Evolutionary conservation across 2,113 vertebrate species (phyloP), one percentile per base, ranked within the genome.

Genomic region (Seriola quinqueradiata): DNA sequence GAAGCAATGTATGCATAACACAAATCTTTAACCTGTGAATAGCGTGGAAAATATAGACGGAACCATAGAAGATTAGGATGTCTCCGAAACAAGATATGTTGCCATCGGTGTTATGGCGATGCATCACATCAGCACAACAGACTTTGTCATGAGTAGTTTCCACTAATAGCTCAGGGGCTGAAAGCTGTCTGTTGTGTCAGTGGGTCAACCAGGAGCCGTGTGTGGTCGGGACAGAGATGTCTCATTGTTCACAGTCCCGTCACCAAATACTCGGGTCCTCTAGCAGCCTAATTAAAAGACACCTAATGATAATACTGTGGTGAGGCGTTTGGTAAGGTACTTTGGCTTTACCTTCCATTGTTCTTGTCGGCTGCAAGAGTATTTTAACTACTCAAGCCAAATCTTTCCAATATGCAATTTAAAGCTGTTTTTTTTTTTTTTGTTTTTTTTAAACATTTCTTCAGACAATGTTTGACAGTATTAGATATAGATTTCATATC

Each of bases 1-100:
- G 23, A 72, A 54, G 42, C 32, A 42, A 8, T 71, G 14, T 59
- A 40, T 70, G 40, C 59, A 4, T 32, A 4, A 74, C 32, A 72
- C 11, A 63, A 40, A 44, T 16, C 8, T 48, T 65, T 19, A 23
- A 19, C 25, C 34, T 5, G 0, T 54, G 23, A 42, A 42, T 13
- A 54, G 38, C 76, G 38, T 59, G 25, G 63, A 81, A 83, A 71
- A 60, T 54, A 32, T 40, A n/a, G 46, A 36, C 13, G 76, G 16
- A 72, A 23, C n/a, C 25, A 42, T 21, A 77, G 21, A 65, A 66
- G 57, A 75, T 12, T 70, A 81, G 54, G 67, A 70, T 69, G 13
- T 68, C 65, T 75, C 71, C 13, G 81, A 91, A 92, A 93, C 77
- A 65, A 61, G 89, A 94, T 87, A 79, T 48, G 74, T 48, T 77